Evolutionary conservation across 2,888 invertebrate genomes (phyloP).

Genomic region (Cactoblastis cactorum): DNA sequence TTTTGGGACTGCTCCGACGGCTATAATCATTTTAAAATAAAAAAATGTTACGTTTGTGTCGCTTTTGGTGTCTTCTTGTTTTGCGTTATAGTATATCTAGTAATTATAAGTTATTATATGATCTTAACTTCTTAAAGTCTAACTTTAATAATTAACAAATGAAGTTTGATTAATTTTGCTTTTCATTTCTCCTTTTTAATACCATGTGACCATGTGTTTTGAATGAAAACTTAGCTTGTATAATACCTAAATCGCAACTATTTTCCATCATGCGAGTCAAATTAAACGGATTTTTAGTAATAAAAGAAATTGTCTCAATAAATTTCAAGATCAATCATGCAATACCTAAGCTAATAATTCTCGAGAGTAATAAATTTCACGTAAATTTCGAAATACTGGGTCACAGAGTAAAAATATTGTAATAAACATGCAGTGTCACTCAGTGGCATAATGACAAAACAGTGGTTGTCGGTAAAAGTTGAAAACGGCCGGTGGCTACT

Average conservation of each 20-base stretch:
- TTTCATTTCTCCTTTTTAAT: too few relatives aligned
- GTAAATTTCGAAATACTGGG: neutral
- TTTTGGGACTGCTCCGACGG: neutral
- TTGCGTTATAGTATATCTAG: too few relatives aligned
- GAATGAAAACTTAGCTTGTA: too few relatives aligned
- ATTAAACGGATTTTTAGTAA: too few relatives aligned
- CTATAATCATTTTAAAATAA: neutral
- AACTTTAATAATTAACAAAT: too few relatives aligned
- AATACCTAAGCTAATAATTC: neutral
- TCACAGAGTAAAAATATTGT: neutral
- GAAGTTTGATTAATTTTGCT: too few relatives aligned
- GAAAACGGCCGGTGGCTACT: constrained; percentile 42
- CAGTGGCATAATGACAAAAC: constrained; percentile 12
- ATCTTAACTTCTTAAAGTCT: too few relatives aligned
- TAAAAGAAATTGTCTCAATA: neutral
- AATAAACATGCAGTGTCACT: neutral
- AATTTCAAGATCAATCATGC: neutral
- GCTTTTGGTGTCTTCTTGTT: neutral
- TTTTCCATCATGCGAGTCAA: too few relatives aligned
- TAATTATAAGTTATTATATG: too few relatives aligned
- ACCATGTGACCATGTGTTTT: too few relatives aligned
- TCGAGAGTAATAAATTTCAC: neutral
- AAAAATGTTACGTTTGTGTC: too few relatives aligned
- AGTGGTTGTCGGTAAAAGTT: constrained; percentile 41
- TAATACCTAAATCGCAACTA: too few relatives aligned